phyloP scores from a whole-genome alignment of 2,888 invertebrate species.

The Mesorhabditis sp. region DNA sequence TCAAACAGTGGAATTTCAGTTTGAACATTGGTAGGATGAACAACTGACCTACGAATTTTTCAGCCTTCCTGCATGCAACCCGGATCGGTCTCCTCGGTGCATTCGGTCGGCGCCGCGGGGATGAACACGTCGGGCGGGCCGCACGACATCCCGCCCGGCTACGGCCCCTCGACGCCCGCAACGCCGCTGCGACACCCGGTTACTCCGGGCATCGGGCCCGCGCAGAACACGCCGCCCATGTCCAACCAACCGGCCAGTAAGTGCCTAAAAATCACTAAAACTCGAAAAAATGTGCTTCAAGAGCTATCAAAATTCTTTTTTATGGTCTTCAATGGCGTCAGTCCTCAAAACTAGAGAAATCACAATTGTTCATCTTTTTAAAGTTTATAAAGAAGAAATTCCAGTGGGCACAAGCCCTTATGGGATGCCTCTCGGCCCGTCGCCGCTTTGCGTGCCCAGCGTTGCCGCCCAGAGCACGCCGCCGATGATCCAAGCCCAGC shows the following conservation, averaged over 20 bases:
- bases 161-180: neutral
- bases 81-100: neutral
- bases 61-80: neutral
- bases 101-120: neutral
- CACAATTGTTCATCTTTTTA: too few species aligned
- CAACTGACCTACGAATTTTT: too few species aligned
- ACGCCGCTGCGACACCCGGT: neutral
- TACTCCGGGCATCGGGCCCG: neutral
- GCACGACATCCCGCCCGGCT: neutral
- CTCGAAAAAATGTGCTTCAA: neutral
- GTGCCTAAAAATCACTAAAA: neutral
- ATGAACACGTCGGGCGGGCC: neutral
- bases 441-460: neutral
- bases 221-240: neutral
- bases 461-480: neutral
- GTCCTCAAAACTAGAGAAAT: too few species aligned
- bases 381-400: neutral
- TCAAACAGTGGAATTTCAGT: too few species aligned
- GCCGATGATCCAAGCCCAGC: neutral
- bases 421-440: slow-evolving; percentile 3
- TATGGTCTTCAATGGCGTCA: too few species aligned
- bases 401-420: slow-evolving; percentile 4
- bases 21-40: too few species aligned
- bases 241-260: neutral
- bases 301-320: too few species aligned